These are phyloP conservation scores for Luehdorfia chinensis DNA, from an alignment of 1,140 invertebrate species.

Conservation along the genomic window DNA sequence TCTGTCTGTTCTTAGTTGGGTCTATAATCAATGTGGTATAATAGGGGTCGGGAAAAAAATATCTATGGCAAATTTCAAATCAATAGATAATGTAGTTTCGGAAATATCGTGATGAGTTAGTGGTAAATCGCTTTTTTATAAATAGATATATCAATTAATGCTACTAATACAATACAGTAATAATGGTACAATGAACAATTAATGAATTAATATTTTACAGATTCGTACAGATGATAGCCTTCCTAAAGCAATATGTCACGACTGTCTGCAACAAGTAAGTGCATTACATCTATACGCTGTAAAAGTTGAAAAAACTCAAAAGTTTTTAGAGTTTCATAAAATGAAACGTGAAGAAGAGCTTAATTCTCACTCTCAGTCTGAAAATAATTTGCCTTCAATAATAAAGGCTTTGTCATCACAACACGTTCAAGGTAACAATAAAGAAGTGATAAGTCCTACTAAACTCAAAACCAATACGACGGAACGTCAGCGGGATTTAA, in stretches of 20 bases:
- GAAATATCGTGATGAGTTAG: too few relatives aligned
- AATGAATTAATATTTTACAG: slow-evolving; percentile 33
- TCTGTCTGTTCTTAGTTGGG: too few relatives aligned
- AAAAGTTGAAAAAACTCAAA: slow-evolving; percentile 68
- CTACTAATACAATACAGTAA: too few relatives aligned
- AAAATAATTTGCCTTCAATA: slow-evolving; percentile 40
- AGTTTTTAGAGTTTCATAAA: slow-evolving; percentile 62
- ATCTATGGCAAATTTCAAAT: too few relatives aligned
- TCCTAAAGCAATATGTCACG: slow-evolving; percentile 71
- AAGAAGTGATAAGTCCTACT: slow-evolving; percentile 14
- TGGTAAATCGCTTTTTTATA: too few relatives aligned
- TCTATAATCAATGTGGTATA: too few relatives aligned
- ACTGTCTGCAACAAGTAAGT: slow-evolving; percentile 59
- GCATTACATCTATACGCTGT: slow-evolving; percentile 50
- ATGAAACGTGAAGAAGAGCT: slow-evolving; percentile 42
- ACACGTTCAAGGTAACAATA: slow-evolving; percentile 24
- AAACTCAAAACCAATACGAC: slow-evolving; percentile 27
- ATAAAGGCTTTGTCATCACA: slow-evolving; percentile 29
- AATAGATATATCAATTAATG: too few relatives aligned
- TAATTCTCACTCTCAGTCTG: slow-evolving; percentile 19
- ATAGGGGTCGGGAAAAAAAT: too few relatives aligned
- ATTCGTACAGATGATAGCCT: slow-evolving; percentile 58
- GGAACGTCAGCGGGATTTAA: slow-evolving; percentile 48
- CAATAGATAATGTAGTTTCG: too few relatives aligned
- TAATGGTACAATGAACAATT: too few relatives aligned